These are phyloP conservation scores for Cyclophora albipunctata DNA, from an alignment of 2,888 invertebrate genomes.

Conservation along the genomic window DNA sequence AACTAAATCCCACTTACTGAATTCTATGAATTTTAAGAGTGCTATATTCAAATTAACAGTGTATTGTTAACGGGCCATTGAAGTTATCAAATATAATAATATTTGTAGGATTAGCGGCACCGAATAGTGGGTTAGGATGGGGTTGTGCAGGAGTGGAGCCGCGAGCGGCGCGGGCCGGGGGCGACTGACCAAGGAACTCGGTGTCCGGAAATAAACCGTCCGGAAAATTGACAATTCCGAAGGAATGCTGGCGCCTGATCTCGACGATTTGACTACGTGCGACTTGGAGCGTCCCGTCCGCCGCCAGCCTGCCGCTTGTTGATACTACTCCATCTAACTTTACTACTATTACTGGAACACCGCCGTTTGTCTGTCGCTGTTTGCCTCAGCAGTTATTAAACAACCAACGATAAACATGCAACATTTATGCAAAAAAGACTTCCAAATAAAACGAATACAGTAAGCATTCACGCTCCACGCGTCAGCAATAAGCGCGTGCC, in stretches of 20 bases:
- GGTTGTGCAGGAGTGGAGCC: conserved; percentile 32
- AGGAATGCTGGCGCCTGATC: conserved; percentile 53
- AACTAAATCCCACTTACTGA: conserved; percentile 6
- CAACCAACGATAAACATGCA: conserved; percentile 15
- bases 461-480: conserved; percentile 32
- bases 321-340: no score
- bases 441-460: conserved; percentile 16
- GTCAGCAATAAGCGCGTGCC: conserved; percentile 60
- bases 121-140: conserved; percentile 42
- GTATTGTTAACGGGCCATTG: no score
- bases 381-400: conserved; percentile 2
- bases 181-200: conserved; percentile 64
- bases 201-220: conserved; percentile 79
- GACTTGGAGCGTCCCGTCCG: conserved; percentile 28
- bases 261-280: conserved; percentile 57
- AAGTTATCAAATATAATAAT: no score
- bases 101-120: conserved; percentile 23
- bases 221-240: conserved; percentile 82
- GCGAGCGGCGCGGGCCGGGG: conserved; percentile 34
- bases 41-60: no score
- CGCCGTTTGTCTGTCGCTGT: no score
- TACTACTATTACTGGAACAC: no score
- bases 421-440: conserved; percentile 10
- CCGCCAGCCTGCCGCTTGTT: conserved; percentile 28
- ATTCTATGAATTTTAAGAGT: not conserved